phyloP scores from a whole-genome alignment of 2,113 vertebrate species.

The Pelodiscus sinensis region DNA sequence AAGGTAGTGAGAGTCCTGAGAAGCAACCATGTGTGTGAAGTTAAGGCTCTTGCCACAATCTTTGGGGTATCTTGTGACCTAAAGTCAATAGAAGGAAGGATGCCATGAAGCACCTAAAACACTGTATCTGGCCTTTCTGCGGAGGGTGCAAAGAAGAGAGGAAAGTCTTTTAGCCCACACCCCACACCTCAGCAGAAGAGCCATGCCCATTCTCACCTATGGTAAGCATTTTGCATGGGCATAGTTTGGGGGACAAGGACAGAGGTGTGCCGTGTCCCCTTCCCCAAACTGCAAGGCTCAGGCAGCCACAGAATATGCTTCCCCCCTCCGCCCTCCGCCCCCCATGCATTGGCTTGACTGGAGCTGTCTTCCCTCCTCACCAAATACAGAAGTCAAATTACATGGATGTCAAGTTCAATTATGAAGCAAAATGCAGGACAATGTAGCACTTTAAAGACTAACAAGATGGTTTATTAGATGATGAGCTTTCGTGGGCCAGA shows the following conservation, averaged over 20 bases:
- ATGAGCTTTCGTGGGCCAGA: too few relatives aligned
- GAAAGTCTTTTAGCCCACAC: rapidly evolving
- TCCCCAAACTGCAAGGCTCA: neutral
- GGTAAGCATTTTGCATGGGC: neutral
- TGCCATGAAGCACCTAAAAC: rapidly evolving
- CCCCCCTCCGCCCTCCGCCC: too few relatives aligned
- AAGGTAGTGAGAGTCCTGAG: neutral
- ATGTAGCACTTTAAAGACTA: too few relatives aligned
- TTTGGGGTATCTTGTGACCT: neutral
- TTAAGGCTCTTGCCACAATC: neutral
- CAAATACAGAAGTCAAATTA: neutral
- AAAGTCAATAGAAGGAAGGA: neutral
- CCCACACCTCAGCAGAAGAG: neutral
- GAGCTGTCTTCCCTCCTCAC: neutral
- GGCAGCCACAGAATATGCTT: neutral
- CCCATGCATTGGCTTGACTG: rapidly evolving
- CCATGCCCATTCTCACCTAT: neutral
- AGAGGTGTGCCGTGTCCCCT: neutral
- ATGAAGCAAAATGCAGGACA: too few relatives aligned
- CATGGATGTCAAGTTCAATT: neutral
- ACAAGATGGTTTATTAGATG: too few relatives aligned
- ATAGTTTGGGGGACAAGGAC: neutral
- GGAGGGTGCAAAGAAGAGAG: rapidly evolving
- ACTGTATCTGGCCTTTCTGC: rapidly evolving
- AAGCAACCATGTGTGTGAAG: neutral